Percentiles rank a stretch among this genome's conserved stretches.
These are phyloP conservation scores for Coleophora deauratella DNA, from an alignment of 2,888 invertebrate species.

Conservation along the genomic window DNA sequence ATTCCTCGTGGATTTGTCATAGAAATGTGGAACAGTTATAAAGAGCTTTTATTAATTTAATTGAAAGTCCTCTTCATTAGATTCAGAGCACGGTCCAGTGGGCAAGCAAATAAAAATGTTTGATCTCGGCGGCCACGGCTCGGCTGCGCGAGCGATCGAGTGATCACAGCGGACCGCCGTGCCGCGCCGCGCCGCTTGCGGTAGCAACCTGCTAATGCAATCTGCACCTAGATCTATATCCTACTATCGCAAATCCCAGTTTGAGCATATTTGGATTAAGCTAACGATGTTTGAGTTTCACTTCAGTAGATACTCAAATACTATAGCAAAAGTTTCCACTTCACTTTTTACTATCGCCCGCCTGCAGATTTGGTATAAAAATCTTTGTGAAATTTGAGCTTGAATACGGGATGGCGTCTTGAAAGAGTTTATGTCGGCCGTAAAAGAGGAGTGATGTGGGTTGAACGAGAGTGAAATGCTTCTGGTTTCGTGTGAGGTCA, in stretches of 20 bases:
- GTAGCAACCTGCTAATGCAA: constrained; percentile 4
- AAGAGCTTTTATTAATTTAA: constrained; percentile 49
- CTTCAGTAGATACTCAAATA: background rate
- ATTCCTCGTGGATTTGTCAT: constrained; percentile 24
- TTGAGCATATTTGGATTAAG: constrained; percentile 6
- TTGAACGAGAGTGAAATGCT: too few relatives aligned
- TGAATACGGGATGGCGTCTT: too few relatives aligned
- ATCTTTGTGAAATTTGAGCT: too few relatives aligned
- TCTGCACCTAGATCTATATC: constrained; percentile 1
- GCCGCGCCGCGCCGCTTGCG: constrained; percentile 26
- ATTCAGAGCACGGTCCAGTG: constrained; percentile 62
- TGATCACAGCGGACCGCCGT: constrained; percentile 45
- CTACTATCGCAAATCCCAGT: constrained; percentile 1
- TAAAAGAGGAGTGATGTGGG: too few relatives aligned
- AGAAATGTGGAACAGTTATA: too few relatives aligned
- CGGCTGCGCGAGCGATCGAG: constrained; percentile 55
- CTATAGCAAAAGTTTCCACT: background rate
- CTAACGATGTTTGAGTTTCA: constrained; percentile 5
- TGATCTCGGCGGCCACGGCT: constrained; percentile 64
- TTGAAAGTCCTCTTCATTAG: constrained; percentile 69
- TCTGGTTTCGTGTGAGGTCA: too few relatives aligned
- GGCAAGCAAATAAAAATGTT: constrained; percentile 69
- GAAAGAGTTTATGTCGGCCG: too few relatives aligned
- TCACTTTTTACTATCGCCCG: background rate
- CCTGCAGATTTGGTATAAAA: background rate